These are phyloP conservation scores for Chelonia mydas DNA, from an alignment of 2,797 vertebrate genomes.

Conservation along the genomic window DNA sequence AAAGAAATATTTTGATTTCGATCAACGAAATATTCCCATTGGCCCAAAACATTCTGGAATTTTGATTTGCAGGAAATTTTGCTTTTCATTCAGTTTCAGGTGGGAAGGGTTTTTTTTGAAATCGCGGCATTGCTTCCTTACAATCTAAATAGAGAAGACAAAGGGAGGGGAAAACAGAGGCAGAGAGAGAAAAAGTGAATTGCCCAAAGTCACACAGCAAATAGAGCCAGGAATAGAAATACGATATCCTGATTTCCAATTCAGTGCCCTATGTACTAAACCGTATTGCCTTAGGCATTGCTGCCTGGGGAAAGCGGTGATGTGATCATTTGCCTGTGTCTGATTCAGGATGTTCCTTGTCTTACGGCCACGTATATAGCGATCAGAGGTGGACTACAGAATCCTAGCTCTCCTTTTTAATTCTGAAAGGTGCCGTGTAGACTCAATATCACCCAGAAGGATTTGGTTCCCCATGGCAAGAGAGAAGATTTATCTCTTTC, in stretches of 20 bases:
- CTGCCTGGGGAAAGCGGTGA: background rate
- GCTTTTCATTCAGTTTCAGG: background rate
- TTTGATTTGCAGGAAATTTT: background rate
- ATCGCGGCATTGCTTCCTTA: background rate
- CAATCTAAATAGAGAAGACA: background rate
- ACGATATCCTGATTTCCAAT: background rate
- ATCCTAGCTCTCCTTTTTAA: background rate
- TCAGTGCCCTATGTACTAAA: background rate
- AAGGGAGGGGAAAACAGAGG: background rate
- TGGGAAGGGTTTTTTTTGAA: background rate
- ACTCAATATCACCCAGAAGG: background rate
- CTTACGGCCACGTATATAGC: fast-evolving
- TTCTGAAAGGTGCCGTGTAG: fast-evolving
- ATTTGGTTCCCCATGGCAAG: background rate
- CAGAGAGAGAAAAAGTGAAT: background rate
- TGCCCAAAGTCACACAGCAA: background rate
- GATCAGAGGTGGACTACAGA: fast-evolving
- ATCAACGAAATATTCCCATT: background rate
- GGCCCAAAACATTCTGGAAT: background rate
- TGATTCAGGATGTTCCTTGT: background rate
- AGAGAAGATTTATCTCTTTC: background rate
- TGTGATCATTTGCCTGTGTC: background rate
- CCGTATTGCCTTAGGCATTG: background rate
- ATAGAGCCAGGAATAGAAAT: background rate
- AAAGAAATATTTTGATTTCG: background rate